Evolutionary conservation across 2,113 vertebrate species (phyloP), one percentile per base, ranked within the genome.

Genomic region (Dipodomys ordii): DNA sequence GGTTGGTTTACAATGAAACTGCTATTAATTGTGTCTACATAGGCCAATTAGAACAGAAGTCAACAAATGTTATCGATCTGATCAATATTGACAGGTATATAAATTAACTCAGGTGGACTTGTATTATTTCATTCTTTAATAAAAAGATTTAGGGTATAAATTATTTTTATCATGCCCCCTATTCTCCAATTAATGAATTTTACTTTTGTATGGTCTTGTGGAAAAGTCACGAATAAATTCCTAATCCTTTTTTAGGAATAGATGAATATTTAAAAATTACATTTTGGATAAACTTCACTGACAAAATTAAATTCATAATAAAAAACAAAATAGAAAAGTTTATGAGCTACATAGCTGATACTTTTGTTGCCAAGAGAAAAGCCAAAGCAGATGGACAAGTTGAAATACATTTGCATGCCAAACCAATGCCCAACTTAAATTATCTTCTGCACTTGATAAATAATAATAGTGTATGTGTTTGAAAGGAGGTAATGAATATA

Each of bases 11-110:
- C 1, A 76, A 74, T 71, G 35, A 92, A 90, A 15, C 13, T 82
- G 57, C 23, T 87, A 90, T 87, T 90, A 88, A 89, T 49, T 94
- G 46, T 92, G 90, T 53, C 77, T 87, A 80, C 35, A 67, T 86
- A 83, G 79, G 46, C 57, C 83, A 88, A 23, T 94, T 90, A 39
- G 39, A 39, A 39, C 39, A 93, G 71, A 95, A 88, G 83, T 94
- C 79, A 84, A 88, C 32, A 84, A 22, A 85, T 46, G 91, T 90
- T 69, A 88, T 68, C 44, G 49, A 90, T 94, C 92, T 90, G 65
- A 87, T 90, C 71, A 85, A 15, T 79, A 76, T 76, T 89, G 39
- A 88, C 3, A 85, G 65, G 57, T 69, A 95, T 93, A 76, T 93
- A 90, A 92, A 85, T 82, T 25, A 87, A 89, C 62, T 79, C 20